Conservation (phyloP, 1,140 invertebrate genomes). For the Ips nitidus region DNA sequence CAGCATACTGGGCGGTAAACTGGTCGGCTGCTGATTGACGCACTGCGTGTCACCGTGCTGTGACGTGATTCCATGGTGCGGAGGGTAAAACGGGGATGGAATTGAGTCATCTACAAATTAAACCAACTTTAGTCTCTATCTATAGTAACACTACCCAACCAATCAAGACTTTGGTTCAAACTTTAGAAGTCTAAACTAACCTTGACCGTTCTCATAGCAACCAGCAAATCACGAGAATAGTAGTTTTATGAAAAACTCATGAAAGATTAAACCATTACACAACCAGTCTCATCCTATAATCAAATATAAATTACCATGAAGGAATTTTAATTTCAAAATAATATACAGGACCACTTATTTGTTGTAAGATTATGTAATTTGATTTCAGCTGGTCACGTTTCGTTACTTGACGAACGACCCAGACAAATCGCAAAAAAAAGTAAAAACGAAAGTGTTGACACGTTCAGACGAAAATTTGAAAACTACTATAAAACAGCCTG, state of each 20-base stretch:
- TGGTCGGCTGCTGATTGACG: constrained; percentile 29
- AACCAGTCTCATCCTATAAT: background rate
- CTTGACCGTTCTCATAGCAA: no score
- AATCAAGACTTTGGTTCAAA: background rate
- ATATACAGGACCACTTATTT: background rate
- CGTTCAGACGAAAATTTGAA: no score
- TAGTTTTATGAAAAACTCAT: no score
- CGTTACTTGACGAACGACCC: background rate
- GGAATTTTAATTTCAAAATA: background rate
- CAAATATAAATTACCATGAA: background rate
- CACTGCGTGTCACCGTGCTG: constrained; percentile 36
- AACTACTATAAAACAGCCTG: no score
- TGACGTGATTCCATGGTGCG: constrained; percentile 4
- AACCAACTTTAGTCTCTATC: background rate
- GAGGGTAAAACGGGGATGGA: constrained; percentile 40
- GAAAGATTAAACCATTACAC: no score
- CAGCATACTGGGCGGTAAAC: constrained; percentile 47
- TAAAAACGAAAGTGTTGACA: no score
- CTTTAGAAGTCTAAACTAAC: background rate
- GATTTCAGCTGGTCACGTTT: constrained; percentile 1
- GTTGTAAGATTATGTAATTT: background rate
- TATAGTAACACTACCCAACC: no score
- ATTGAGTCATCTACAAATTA: constrained; percentile 43
- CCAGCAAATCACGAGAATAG: no score
- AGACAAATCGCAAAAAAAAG: background rate